phyloP scores from a whole-genome alignment of 2,888 invertebrate genomes.

The Calameuta pallipes region DNA sequence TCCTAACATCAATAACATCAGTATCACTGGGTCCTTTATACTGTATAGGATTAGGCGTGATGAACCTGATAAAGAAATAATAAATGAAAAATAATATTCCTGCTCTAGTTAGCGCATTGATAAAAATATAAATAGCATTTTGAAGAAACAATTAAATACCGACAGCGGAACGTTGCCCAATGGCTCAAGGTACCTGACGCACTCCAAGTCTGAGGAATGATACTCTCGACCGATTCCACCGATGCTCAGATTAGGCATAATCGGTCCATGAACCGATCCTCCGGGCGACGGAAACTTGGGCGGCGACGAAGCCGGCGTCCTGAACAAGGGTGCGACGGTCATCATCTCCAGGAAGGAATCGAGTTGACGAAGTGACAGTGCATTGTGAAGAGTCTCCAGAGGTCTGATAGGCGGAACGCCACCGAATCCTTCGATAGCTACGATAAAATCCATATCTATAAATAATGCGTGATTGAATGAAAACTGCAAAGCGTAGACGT shows the following conservation, averaged over 20 bases:
- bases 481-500: too few species aligned
- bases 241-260: slow-evolving; percentile 47
- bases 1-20: slow-evolving; percentile 51
- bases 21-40: slow-evolving; percentile 52
- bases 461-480: slow-evolving; percentile 3
- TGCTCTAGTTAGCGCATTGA: neutral
- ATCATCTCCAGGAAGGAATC: slow-evolving; percentile 91
- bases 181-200: slow-evolving; percentile 56
- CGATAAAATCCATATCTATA: slow-evolving; percentile 36
- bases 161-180: slow-evolving; percentile 38
- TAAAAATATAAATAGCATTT: neutral
- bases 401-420: slow-evolving; percentile 96
- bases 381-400: slow-evolving; percentile 97
- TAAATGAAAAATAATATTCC: neutral
- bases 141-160: slow-evolving; percentile 32
- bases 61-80: slow-evolving; percentile 42
- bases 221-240: slow-evolving; percentile 53
- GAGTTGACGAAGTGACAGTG: slow-evolving; percentile 90
- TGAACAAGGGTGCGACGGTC: slow-evolving; percentile 79
- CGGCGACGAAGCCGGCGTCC: slow-evolving; percentile 79
- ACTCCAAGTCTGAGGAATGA: slow-evolving; percentile 55
- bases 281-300: slow-evolving; percentile 74
- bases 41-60: slow-evolving; percentile 51
- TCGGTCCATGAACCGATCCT: slow-evolving; percentile 45
- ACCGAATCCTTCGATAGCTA: slow-evolving; percentile 86